phyloP scores from a whole-genome alignment of 2,113 vertebrate species.

The Tursiops truncatus region DNA sequence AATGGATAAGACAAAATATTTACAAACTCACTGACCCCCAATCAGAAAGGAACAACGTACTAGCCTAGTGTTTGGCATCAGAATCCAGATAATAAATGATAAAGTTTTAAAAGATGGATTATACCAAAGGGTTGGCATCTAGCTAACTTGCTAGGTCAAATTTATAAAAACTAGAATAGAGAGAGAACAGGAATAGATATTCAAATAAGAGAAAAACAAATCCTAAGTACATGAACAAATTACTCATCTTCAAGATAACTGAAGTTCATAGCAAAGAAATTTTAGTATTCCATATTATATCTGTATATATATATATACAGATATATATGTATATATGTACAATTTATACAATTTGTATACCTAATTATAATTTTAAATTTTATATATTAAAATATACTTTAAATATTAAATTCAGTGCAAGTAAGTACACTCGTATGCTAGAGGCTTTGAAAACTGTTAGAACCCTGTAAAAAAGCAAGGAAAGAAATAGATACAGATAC shows the following conservation, averaged over 20 bases:
- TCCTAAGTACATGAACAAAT: neutral
- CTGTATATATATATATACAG: neutral
- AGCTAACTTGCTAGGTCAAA: neutral
- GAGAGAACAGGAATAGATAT: neutral
- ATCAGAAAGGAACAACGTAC: neutral
- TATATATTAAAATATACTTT: constrained; percentile 18
- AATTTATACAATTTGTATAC: neutral
- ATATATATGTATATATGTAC: neutral
- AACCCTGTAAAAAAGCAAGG: neutral
- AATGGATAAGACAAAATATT: neutral
- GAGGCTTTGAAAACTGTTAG: constrained; percentile 4
- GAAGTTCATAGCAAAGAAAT: neutral
- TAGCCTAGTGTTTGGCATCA: neutral
- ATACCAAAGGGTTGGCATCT: neutral
- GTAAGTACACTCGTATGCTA: neutral
- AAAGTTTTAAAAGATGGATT: neutral
- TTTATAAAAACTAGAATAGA: neutral
- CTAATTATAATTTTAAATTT: constrained; percentile 6
- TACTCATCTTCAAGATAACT: neutral
- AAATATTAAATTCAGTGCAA: neutral
- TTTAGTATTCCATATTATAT: neutral
- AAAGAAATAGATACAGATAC: neutral
- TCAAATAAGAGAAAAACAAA: constrained; percentile 4
- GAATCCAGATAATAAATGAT: neutral
- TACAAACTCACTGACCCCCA: neutral